Conservation (phyloP, 2,113 vertebrate genomes). For the Pseudopipra pipra region DNA sequence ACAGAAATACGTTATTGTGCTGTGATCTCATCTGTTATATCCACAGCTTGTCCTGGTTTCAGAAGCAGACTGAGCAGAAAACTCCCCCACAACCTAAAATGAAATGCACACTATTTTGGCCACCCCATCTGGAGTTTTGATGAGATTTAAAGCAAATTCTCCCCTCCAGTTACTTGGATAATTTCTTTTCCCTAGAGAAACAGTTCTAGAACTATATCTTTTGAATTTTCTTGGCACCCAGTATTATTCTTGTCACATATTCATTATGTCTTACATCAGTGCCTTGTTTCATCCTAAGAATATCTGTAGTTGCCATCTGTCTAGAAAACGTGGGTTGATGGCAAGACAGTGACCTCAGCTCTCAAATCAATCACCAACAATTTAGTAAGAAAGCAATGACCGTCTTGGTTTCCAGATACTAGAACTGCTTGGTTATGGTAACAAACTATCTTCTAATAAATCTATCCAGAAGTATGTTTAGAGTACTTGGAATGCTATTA, state of each 20-base stretch:
- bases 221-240: conserved; percentile 17
- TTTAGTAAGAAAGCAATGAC: not conserved
- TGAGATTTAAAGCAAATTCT: not conserved
- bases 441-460: not conserved
- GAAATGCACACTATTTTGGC: not conserved
- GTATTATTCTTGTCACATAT: not conserved
- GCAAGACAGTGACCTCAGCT: not conserved
- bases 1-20: not conserved
- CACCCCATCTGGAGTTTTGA: not conserved
- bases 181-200: not conserved
- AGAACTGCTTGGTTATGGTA: not conserved
- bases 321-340: not conserved
- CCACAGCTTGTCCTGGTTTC: not conserved
- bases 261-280: conserved; percentile 27
- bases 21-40: not conserved
- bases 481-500: not conserved
- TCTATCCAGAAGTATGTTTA: not conserved
- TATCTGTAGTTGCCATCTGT: conserved; percentile 31
- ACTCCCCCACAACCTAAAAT: not conserved
- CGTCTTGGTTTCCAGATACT: not conserved
- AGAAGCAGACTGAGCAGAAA: not conserved
- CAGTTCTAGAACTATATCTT: not conserved
- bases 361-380: not conserved
- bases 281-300: conserved; percentile 22
- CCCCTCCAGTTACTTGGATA: not conserved